Base-by-base conservation (phyloP, 2,113 vertebrate genomes). In the Crypturellus undulatus region DNA sequence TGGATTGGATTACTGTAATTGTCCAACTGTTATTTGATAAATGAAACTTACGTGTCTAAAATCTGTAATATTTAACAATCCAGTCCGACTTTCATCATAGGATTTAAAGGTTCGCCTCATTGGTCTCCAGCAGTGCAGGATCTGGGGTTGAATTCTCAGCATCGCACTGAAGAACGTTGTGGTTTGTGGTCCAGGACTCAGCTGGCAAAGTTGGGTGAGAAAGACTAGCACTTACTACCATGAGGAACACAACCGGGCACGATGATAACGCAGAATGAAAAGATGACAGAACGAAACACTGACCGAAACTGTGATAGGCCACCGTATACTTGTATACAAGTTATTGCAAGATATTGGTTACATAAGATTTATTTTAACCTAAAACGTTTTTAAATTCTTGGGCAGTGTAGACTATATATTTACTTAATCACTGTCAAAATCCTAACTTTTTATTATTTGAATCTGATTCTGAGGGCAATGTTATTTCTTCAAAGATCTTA, bases 31-130 rank as follows among this genome's bases (percentile, higher is more conserved):
- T 77, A 54, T 58, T 49, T 62, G 28, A 43, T 82, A 51, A 92
- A 59, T 12, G 2, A 60, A 71, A 26, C 51, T 90, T 92, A 98
- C 97, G 97, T 98, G 97, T 93, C 96, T 96, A 95, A 98, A 98
- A 65, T 97, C 96, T 5, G 95, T 93, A 36, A 95, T 60, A 2
- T 77, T 92, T 28, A 98, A 79, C 3, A 94, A 80, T 34, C 98
- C 97, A 0, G 95, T 96, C 8, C 75, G 76, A 0, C 14, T 79
- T 86, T 91, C 79, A 4, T 98, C 95, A 19, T 47, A 96, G 45
- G 92, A 79, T 70, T 97, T 96, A 78, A 98, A 98, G 0, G 89
- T 87, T n/a, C 54, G 73, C 42, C 97, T 96, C 96, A 97, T 92
- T 5, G 97, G 87, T 73, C 93, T 94, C 97, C 98, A 98, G 94